phyloP scores from a whole-genome alignment of 1,140 invertebrate species.

The Coenobita brevimanus region DNA sequence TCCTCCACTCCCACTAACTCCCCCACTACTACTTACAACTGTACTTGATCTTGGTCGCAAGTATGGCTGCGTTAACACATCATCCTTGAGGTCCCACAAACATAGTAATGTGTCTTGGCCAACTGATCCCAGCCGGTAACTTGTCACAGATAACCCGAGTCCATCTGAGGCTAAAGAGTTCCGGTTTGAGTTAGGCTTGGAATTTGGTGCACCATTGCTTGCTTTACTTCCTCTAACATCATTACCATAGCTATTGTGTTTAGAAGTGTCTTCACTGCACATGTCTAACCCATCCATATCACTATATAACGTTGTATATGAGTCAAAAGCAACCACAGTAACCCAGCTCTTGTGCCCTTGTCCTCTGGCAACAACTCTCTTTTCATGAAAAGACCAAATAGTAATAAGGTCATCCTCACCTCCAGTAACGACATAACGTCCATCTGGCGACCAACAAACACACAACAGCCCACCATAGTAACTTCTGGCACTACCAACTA shows the following conservation, averaged over 20 bases:
- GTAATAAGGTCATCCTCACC: conserved; percentile 99
- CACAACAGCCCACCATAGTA: conserved; percentile 97
- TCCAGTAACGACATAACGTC: conserved; percentile 95
- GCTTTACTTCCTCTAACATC: conserved; percentile 72
- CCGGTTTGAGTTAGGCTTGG: conserved; percentile 70
- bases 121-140: conserved; percentile 95
- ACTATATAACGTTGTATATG: conserved; percentile 83
- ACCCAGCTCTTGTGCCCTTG: conserved; percentile 97
- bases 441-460: conserved; percentile 98
- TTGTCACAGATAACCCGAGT: conserved; percentile 75
- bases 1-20: conserved; percentile 47
- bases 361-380: conserved; percentile 94
- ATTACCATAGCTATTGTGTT: conserved; percentile 70
- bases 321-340: conserved; percentile 97
- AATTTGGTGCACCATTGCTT: conserved; percentile 59
- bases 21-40: conserved; percentile 65
- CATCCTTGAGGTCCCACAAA: conserved; percentile 98
- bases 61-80: conserved; percentile 80
- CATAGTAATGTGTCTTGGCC: conserved; percentile 98
- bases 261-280: conserved; percentile 61
- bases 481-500: conserved; percentile 90
- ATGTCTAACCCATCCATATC: conserved; percentile 71
- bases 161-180: conserved; percentile 70
- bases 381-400: conserved; percentile 95
- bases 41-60: conserved; percentile 65